Evolutionary conservation across 23 tunicate species (phyloP).

Genomic region (Botrylloides violaceus): DNA sequence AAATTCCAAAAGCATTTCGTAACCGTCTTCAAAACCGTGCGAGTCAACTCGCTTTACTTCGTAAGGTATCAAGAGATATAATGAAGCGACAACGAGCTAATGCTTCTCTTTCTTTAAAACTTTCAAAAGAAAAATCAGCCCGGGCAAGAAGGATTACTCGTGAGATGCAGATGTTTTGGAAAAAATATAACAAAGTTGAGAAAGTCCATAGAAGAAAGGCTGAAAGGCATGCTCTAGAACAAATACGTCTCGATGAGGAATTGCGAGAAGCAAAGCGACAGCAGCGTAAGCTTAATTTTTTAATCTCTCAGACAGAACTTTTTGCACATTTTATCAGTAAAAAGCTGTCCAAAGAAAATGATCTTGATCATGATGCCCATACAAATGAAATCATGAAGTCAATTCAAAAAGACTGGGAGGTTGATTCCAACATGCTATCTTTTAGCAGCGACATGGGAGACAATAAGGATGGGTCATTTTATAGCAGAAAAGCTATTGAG

Average conservation of each 20-base stretch:
- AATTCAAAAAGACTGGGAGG: conserved; percentile 13
- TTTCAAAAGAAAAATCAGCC: conserved; percentile 28
- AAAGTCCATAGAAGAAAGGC: conserved; percentile 71
- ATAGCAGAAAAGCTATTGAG: conserved; percentile 10
- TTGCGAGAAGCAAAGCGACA: conserved; percentile 50
- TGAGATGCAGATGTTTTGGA: conserved; percentile 75
- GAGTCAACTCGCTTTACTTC: conserved; percentile 25
- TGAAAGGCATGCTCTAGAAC: conserved; percentile 69
- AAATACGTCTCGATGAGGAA: conserved; percentile 51
- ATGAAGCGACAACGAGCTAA: conserved; percentile 13
- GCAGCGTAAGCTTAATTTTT: conserved; percentile 51
- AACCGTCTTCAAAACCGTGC: conserved; percentile 35
- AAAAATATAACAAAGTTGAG: conserved; percentile 65
- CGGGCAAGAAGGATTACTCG: conserved; percentile 66
- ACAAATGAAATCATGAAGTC: conserved; percentile 5
- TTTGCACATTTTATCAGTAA: conserved; percentile 61
- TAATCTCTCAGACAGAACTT: conserved; percentile 74
- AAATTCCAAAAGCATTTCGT: conserved; percentile 75
- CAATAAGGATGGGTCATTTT: conserved; percentile 14
- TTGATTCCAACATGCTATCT: not conserved
- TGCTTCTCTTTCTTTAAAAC: conserved; percentile 3
- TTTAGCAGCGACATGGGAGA: not conserved
- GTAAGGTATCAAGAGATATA: conserved; percentile 30
- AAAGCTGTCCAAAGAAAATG: conserved; percentile 17
- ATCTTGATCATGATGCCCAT: not conserved